A percentile compares a stretch with the other conserved stretches of the same genome.
Conservation (phyloP, 2,797 vertebrate species). For the Cephalopachus bancanus region DNA sequence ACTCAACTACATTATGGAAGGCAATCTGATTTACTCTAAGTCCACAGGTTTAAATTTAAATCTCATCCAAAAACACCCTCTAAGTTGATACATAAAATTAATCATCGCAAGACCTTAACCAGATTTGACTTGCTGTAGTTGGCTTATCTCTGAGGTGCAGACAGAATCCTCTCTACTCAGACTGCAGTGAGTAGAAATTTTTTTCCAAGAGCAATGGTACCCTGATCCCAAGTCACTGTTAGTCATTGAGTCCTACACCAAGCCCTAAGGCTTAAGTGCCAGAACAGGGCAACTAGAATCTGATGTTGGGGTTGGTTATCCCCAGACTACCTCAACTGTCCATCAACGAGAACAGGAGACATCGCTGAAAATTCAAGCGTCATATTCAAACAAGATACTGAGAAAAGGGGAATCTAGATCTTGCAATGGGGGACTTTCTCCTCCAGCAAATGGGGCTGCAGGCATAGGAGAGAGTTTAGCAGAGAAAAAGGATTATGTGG, state of each 20-base stretch:
- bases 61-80: neutral
- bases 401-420: neutral
- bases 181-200: neutral
- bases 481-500: neutral
- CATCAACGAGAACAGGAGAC: neutral
- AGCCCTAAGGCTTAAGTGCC: neutral
- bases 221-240: neutral
- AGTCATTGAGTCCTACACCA: neutral
- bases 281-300: neutral
- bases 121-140: neutral
- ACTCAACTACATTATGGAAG: neutral
- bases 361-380: neutral
- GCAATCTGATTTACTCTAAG: neutral
- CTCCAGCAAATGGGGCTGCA: neutral
- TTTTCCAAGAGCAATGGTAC: neutral
- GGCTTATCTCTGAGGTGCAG: neutral
- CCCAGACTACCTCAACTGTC: neutral
- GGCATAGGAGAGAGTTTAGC: neutral
- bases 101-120: neutral
- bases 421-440: neutral
- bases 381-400: neutral
- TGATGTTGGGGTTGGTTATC: neutral
- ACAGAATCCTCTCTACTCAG: neutral
- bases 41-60: neutral
- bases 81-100: neutral